Evolutionary conservation across 2,797 vertebrate genomes (phyloP).

Genomic region (Simalia tracyae): DNA sequence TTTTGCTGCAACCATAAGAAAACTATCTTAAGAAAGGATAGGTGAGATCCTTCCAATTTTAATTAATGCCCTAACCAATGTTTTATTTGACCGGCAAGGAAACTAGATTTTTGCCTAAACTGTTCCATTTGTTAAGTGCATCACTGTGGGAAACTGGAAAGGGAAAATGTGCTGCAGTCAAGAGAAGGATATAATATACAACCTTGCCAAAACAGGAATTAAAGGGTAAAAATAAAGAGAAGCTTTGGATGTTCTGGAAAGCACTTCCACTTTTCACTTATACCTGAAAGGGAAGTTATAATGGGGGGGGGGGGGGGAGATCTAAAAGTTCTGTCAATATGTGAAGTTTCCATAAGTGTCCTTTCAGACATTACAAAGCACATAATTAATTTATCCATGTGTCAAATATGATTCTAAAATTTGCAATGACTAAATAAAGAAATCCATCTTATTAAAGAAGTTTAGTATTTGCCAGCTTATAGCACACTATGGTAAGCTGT

Average conservation of each 20-base stretch:
- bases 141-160: not conserved
- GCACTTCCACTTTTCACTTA: not conserved
- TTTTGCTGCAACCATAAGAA: slow-evolving; percentile 28
- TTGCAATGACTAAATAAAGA: not conserved
- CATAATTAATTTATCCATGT: not conserved
- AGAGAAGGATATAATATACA: not conserved
- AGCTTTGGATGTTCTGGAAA: not conserved
- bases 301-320: not conserved
- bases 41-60: slow-evolving; percentile 2
- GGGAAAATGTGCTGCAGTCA: not conserved
- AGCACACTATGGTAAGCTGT: not conserved
- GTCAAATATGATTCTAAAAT: not conserved
- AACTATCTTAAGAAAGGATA: slow-evolving; percentile 21
- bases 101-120: not conserved
- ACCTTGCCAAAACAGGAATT: not conserved
- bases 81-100: not conserved
- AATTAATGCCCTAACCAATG: not conserved
- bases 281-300: not conserved
- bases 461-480: not conserved
- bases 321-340: not conserved
- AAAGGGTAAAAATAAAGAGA: not conserved
- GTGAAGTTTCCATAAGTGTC: not conserved
- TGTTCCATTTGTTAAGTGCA: not conserved
- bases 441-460: not conserved
- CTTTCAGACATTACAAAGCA: slow-evolving; percentile 3